Conservation (phyloP, 1,140 invertebrate genomes). For the Chironomus striatipennis region DNA sequence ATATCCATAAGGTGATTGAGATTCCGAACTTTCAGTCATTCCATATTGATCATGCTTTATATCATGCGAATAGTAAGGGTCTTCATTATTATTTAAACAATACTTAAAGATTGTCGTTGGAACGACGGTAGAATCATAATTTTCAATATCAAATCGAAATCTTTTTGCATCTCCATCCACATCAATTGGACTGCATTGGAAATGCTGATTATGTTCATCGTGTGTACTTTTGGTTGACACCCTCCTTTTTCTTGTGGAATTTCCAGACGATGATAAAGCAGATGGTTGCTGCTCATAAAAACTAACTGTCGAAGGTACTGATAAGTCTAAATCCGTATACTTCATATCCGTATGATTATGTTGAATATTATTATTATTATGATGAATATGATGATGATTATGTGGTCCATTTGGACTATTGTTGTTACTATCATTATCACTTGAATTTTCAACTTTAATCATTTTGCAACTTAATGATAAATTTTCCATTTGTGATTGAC, state of each 20-base stretch:
- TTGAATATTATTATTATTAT: background rate
- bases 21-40: conserved; percentile 3
- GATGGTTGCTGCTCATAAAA: background rate
- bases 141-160: background rate
- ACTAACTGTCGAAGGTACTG: conserved; percentile 6
- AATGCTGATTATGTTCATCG: background rate
- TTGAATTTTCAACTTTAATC: conserved; percentile 4
- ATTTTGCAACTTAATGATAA: conserved; percentile 6
- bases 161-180: background rate
- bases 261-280: background rate
- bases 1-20: background rate
- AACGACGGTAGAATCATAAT: background rate
- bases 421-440: conserved; percentile 20
- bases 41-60: background rate
- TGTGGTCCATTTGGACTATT: conserved; percentile 1
- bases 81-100: conserved; percentile 5
- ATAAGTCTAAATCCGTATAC: conserved; percentile 6
- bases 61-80: background rate
- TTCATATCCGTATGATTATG: background rate
- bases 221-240: background rate
- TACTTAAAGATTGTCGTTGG: conserved; percentile 17
- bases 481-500: conserved; percentile 23
- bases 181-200: background rate
- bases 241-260: conserved; percentile 11
- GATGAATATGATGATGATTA: background rate